Evolutionary conservation across 2,888 invertebrate species (phyloP).

Genomic region (Elgonia sp.): DNA sequence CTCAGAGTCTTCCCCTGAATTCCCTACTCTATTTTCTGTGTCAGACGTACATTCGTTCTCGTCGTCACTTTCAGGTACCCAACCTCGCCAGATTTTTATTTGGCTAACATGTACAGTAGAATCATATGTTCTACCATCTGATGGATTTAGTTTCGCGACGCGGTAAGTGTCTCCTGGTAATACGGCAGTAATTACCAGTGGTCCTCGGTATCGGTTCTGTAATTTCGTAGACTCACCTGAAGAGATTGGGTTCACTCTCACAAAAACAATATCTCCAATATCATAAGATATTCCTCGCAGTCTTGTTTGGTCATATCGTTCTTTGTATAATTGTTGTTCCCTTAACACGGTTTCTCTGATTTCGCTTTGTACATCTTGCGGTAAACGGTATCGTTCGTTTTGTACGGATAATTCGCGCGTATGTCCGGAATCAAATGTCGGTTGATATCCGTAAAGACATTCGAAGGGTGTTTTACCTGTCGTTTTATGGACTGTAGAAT

Average conservation of each 20-base stretch:
- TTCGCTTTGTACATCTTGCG: background rate
- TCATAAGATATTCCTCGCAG: background rate
- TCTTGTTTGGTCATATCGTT: background rate
- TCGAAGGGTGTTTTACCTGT: slow-evolving; percentile 1
- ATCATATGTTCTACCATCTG: background rate
- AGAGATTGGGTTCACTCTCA: background rate
- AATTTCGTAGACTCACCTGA: background rate
- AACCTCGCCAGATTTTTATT: background rate
- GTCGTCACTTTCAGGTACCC: background rate
- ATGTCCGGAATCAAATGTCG: background rate
- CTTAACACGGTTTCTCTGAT: background rate
- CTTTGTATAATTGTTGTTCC: background rate
- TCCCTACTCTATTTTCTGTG: background rate
- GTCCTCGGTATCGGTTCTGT: background rate
- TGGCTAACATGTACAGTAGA: background rate
- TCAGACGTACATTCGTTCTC: background rate
- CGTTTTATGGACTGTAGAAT: background rate
- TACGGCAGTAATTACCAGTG: background rate
- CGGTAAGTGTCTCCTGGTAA: background rate
- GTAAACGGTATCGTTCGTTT: background rate
- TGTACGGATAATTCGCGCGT: background rate
- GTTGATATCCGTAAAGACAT: background rate
- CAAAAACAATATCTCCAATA: background rate
- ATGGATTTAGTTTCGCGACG: background rate
- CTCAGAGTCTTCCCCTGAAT: background rate